Percentiles rank a stretch among this genome's conserved stretches.
Conservation (phyloP, 2,797 vertebrate species). For the Oceanodroma leucorhoa region DNA sequence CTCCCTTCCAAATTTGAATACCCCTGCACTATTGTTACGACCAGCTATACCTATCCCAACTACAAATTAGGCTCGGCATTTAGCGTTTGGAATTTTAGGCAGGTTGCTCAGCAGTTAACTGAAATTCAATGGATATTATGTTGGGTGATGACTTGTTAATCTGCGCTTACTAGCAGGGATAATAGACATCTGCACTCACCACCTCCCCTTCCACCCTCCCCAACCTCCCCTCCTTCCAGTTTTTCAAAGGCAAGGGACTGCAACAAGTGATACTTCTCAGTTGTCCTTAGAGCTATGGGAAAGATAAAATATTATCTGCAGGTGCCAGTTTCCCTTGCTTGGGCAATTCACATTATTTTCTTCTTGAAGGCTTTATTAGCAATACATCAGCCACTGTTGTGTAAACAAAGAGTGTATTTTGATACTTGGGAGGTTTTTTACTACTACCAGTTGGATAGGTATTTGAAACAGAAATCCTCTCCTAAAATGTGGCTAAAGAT, state of each 20-base stretch:
- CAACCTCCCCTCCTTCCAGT: not conserved
- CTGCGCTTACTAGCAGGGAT: not conserved
- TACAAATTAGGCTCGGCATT: not conserved
- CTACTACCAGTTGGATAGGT: not conserved
- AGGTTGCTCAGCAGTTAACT: constrained; percentile 11
- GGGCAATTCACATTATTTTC: not conserved
- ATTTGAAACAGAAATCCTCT: not conserved
- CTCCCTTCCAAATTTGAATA: constrained; percentile 63
- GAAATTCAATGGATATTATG: not conserved
- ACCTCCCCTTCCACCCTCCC: not conserved
- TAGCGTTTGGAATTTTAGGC: not conserved
- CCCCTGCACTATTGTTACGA: not conserved
- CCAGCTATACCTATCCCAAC: not conserved
- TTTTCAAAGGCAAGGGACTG: not conserved
- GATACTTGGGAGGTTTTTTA: not conserved
- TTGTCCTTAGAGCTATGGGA: not conserved
- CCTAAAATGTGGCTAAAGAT: not conserved
- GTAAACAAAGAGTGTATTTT: not conserved
- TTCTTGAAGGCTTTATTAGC: constrained; percentile 30
- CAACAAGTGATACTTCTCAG: not conserved
- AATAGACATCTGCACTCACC: not conserved
- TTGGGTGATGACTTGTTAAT: constrained; percentile 28
- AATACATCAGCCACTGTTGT: not conserved
- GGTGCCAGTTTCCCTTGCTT: not conserved
- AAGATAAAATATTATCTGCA: not conserved